Base-by-base conservation (phyloP, 2,888 invertebrate genomes). In the Ypsolopha scabrella region DNA sequence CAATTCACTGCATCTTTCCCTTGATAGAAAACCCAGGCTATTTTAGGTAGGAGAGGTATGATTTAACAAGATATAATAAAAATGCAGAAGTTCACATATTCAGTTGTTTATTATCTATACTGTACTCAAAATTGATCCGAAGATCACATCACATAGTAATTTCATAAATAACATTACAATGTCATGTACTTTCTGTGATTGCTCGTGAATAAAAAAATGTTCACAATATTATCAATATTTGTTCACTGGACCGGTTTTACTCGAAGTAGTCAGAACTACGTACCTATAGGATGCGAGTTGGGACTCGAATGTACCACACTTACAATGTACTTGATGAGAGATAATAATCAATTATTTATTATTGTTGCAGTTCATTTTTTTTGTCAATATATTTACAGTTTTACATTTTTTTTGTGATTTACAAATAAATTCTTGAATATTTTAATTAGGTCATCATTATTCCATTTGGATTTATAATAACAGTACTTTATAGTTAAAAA, bases 81-180 rank as follows among this genome's bases (percentile, higher is more conserved):
- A 82, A 80, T 61, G 64, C 59, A 61, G 69, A 65, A 56, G 74
- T 88, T 81, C 86, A 90, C 90, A 90, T 90, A 90, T 90, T 90
- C 89, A 87, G 86, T 87, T 87, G 89, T 90, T 90, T 90, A 90
- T 90, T 90, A 90, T 89, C 90, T 90, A 90, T 90, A 90, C 89
- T 90, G 90, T 90, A 90, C 90, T 90, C 90, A 90, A 90, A 90
- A 90, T 89, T 89, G 90, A 90, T 90, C 90, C 88, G 86, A 86
- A 86, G 90, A 90, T 89, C 90, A 89, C 90, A 90, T 90, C 90
- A 90, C 90, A 90, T 90, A 89, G 90, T 90, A 90, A 90, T 85
- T 87, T 86, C 80, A 87, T 85, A 87, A 85, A 85, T 85, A 87
- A 87, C 86, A 86, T 87, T 87, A 87, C 86, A 87, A 87, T 87